Base-by-base conservation (phyloP, 53 echinoderm and acorn worm species). In the Astropecten irregularis region DNA sequence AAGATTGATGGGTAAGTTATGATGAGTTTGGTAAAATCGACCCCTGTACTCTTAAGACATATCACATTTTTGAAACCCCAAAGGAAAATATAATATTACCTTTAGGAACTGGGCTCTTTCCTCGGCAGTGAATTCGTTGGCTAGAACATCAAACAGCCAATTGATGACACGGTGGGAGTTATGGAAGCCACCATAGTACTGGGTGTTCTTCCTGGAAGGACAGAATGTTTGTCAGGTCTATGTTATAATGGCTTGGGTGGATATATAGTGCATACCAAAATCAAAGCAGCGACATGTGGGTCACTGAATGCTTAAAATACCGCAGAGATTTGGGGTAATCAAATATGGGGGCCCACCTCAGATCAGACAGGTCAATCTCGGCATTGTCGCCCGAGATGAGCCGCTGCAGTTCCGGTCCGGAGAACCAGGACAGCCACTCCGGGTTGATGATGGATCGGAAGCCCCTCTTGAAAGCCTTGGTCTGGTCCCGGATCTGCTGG, bases 171-270 rank as follows among this genome's bases (percentile, higher is more conserved):
- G 73, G 53, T 99, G 99, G 4, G 92, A 92, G 36, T 92, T 94
- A 66, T 99, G 99, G 47, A 99, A 99, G 1, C 99, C 99, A 63
- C 99, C 99, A 49, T 99, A 99, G 86, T 99, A 99, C 76, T 94
- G 92, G 6, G 92, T 92, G 66, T 99, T 92, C 46, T 99, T 99
- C 82, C 99, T 99, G 73, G 7, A 90, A 56, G 33, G 44, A 13
- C n/a, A 38, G 36, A 30, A 53, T 29, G n/a, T n/a, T n/a, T n/a
- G n/a, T n/a, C n/a, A n/a, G n/a, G n/a, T n/a, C n/a, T n/a, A n/a
- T n/a, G n/a, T n/a, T n/a, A n/a, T n/a, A n/a, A n/a, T n/a, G n/a
- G n/a, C n/a, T n/a, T n/a, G n/a, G n/a, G n/a, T n/a, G n/a, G n/a
- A n/a, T n/a, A n/a, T n/a, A n/a, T n/a, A n/a, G n/a, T n/a, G n/a